Base-by-base conservation (phyloP, 2,797 vertebrate species). In the Falco concolor region DNA sequence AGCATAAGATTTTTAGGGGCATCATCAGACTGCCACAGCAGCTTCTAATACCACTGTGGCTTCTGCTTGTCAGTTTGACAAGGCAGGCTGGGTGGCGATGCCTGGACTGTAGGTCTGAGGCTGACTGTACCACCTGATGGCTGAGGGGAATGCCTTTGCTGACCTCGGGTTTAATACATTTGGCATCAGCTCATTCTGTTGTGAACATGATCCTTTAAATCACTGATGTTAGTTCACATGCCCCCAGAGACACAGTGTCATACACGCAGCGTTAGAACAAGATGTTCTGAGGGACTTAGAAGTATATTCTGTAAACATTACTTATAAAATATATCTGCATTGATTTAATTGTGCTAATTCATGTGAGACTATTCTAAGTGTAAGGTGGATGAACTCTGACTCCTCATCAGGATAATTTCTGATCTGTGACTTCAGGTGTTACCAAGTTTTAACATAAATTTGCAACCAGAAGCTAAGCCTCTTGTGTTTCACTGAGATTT, bases 341-440 rank as follows among this genome's bases (percentile, higher is more conserved):
- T 69, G 21, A 60, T 87, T 74, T 81, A 30, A 32, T 44, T 59
- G 32, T 74, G 59, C 6, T 72, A 60, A 77, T 57, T 89, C 61
- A 74, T 32, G 21, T 77, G 76, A 90, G 42, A 74, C 34, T n/a
- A 30, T 65, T 80, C 52, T 54, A 67, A 75, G 20, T 24, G 24
- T 83, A 80, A 86, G 38, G 59, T 10, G 23, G 53, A 22, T 63
- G 64, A 90, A 86, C 82, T 67, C 28, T 57, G 36, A 27, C 44
- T 45, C 52, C 22, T 80, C 40, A 45, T 65, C 44, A 56, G 50
- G 67, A 23, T 90, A 79, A 77, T 49, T 93, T 95, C 79, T 95
- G 81, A 79, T 70, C 74, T 42, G 10, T 67, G 52, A 50, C 56
- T 90, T 86, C 2, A 21, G 27, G 8, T 40, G 19, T 56, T 77